Percentiles rank a stretch among this genome's conserved stretches.
phyloP scores from a whole-genome alignment of 2,797 vertebrate genomes.

The Acipenser oxyrinchus region DNA sequence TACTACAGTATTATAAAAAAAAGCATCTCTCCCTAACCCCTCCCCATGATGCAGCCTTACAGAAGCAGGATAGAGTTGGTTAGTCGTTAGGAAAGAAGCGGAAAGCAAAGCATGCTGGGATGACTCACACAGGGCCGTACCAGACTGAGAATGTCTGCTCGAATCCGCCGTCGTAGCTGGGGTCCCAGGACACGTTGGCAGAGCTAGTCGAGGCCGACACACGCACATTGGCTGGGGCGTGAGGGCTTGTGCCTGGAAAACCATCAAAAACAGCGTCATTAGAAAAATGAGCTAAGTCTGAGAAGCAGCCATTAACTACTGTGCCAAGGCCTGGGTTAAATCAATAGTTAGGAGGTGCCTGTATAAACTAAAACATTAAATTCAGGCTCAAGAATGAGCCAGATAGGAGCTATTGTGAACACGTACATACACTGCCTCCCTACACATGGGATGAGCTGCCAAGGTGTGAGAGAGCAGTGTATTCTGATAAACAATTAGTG shows the following conservation, averaged over 20 bases:
- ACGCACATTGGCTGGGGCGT: slow-evolving; percentile 85
- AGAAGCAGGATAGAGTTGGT: slow-evolving; percentile 13
- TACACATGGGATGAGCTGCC: too few relatives aligned
- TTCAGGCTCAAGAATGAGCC: too few relatives aligned
- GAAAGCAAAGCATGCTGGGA: slow-evolving; percentile 89
- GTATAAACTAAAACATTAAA: too few relatives aligned
- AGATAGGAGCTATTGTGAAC: too few relatives aligned
- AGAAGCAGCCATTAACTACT: too few relatives aligned
- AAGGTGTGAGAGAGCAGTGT: too few relatives aligned
- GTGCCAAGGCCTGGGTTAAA: too few relatives aligned
- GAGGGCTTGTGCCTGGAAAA: slow-evolving; percentile 88
- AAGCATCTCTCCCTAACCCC: not conserved
- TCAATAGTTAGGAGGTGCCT: too few relatives aligned
- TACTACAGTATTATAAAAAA: not conserved
- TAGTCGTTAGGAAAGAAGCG: slow-evolving; percentile 68
- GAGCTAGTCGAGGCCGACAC: slow-evolving; percentile 85
- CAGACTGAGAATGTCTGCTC: slow-evolving; percentile 99
- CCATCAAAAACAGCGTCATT: too few relatives aligned
- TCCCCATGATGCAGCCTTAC: slow-evolving; percentile 14
- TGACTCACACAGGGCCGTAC: slow-evolving; percentile 99
- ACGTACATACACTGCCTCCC: too few relatives aligned
- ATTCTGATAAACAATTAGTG: too few relatives aligned
- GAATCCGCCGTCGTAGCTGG: slow-evolving; percentile 93
- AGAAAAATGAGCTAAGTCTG: too few relatives aligned
- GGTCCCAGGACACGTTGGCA: slow-evolving; percentile 97